Evolutionary conservation across 2,888 invertebrate genomes (phyloP).

Genomic region (Pseudanteris insignis): DNA sequence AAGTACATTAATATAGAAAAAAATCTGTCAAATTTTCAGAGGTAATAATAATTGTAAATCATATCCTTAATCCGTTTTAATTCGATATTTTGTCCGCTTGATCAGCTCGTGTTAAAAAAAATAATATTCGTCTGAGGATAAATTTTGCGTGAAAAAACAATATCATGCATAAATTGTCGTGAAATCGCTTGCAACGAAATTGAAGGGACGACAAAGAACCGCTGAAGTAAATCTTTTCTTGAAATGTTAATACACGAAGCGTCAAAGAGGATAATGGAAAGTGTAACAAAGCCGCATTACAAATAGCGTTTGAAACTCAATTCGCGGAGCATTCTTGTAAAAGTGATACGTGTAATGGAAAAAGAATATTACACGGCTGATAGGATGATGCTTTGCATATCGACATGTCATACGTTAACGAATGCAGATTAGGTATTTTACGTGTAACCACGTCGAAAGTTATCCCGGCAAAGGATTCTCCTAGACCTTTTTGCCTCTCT

Average conservation of each 20-base stretch:
- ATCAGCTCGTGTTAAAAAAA: no score
- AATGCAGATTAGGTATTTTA: conserved; percentile 61
- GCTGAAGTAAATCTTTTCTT: conserved; percentile 13
- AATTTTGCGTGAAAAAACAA: no score
- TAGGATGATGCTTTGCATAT: conserved; percentile 47
- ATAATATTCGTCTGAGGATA: no score
- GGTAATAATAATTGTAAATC: no score
- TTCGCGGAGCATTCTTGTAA: conserved; percentile 19
- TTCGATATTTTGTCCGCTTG: no score
- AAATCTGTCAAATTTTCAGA: no score
- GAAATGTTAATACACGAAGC: conserved; percentile 10
- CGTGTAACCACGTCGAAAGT: conserved; percentile 49
- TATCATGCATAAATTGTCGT: no score
- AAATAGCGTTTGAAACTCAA: conserved; percentile 33
- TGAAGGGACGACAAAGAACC: not conserved
- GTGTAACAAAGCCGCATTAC: conserved; percentile 21
- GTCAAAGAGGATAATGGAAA: conserved; percentile 33
- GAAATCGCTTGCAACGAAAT: no score
- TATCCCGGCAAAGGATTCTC: conserved; percentile 52
- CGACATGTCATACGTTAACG: conserved; percentile 57
- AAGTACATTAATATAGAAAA: no score
- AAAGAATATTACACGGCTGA: conserved; percentile 41
- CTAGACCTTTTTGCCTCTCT: conserved; percentile 46
- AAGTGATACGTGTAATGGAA: conserved; percentile 31
- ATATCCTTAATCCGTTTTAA: no score